phyloP scores from a whole-genome alignment of 2,113 vertebrate genomes.

The Leiothrix lutea region DNA sequence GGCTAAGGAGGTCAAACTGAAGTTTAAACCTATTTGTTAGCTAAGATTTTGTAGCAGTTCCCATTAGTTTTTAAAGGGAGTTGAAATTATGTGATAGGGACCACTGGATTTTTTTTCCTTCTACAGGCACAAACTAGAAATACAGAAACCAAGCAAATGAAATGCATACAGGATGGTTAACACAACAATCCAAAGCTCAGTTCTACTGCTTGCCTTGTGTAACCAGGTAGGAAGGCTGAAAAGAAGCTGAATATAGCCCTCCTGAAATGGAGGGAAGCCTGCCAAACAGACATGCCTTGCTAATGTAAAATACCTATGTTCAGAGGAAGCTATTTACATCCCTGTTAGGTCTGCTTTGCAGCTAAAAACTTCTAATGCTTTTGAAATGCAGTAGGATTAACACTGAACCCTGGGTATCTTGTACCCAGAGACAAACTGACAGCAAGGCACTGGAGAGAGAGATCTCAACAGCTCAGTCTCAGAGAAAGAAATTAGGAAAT shows the following conservation, averaged over 20 bases:
- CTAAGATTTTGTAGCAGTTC: not conserved
- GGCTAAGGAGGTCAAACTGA: not conserved
- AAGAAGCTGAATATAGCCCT: not conserved
- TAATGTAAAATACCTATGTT: not conserved
- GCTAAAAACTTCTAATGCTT: not conserved
- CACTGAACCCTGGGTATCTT: not conserved
- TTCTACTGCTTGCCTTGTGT: not conserved
- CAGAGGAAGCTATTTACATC: not conserved
- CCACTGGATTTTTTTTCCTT: not conserved
- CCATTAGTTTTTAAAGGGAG: not conserved
- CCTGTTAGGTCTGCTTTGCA: not conserved
- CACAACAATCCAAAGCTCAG: not conserved
- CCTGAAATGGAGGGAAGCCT: not conserved
- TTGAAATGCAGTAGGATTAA: not conserved
- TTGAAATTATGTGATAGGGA: not conserved
- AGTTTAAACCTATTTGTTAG: constrained; percentile 3
- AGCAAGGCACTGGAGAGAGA: not conserved
- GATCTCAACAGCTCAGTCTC: not conserved
- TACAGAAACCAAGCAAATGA: not conserved
- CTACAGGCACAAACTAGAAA: not conserved
- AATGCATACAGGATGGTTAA: not conserved
- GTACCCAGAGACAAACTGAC: not conserved
- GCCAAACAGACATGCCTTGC: not conserved
- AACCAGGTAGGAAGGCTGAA: not conserved
- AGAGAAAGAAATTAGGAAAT: not conserved